These are phyloP conservation scores for Lepidochitona cinerea DNA, from an alignment of 2,888 invertebrate genomes.

Conservation along the genomic window DNA sequence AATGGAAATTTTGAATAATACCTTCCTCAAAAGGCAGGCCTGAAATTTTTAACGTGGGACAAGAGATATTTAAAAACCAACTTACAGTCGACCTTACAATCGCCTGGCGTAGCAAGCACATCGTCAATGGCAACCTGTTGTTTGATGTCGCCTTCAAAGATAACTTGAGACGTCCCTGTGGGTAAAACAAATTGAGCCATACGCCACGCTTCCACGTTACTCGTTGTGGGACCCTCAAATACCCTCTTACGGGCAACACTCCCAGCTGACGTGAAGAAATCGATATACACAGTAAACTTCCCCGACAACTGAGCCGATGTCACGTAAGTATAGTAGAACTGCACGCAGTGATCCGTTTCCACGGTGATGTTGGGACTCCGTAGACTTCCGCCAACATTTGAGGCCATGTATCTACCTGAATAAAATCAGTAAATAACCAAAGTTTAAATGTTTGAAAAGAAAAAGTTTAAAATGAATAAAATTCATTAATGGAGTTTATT, in stretches of 20 bases:
- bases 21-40: no score
- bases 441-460: no score
- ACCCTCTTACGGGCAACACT: not conserved
- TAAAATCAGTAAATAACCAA: no score
- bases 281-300: not conserved
- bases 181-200: slow-evolving; percentile 49
- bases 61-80: no score
- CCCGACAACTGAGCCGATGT: slow-evolving; percentile 16
- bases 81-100: no score
- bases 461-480: no score
- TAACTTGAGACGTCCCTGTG: slow-evolving; percentile 40
- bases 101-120: slow-evolving; percentile 39
- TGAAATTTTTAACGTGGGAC: no score
- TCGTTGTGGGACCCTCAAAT: not conserved
- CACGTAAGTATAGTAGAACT: slow-evolving; percentile 53
- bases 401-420: not conserved
- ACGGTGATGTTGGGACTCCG: slow-evolving; percentile 41
- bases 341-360: slow-evolving; percentile 43
- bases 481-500: no score
- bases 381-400: slow-evolving; percentile 10
- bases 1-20: no score
- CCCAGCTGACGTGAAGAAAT: not conserved
- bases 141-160: slow-evolving; percentile 39
- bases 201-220: slow-evolving; percentile 44
- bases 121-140: slow-evolving; percentile 54